phyloP scores from a whole-genome alignment of 1,140 invertebrate species.

The Heliconius eleuchia region DNA sequence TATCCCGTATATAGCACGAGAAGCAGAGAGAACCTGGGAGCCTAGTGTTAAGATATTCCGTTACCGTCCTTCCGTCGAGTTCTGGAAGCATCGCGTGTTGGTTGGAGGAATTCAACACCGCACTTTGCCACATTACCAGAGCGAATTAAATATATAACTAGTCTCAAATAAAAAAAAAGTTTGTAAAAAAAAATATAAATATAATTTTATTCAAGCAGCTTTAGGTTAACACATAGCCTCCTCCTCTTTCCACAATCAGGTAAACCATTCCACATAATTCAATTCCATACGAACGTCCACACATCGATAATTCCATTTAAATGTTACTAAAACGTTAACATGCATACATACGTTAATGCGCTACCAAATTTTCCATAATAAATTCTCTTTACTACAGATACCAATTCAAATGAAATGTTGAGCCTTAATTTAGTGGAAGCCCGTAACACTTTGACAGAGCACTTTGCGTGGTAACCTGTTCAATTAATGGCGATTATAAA shows the following conservation, averaged over 20 bases:
- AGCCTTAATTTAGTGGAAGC: constrained; percentile 37
- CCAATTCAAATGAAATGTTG: constrained; percentile 32
- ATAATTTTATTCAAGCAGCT: too few species aligned
- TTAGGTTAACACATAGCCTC: neutral
- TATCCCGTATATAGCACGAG: too few species aligned
- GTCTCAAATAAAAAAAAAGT: too few species aligned
- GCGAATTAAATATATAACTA: too few species aligned
- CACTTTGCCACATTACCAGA: too few species aligned
- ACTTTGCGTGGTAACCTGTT: constrained; percentile 36
- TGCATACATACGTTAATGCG: neutral
- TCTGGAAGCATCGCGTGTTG: too few species aligned
- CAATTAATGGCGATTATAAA: constrained; percentile 28
- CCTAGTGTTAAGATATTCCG: too few species aligned
- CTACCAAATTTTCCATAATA: constrained; percentile 11
- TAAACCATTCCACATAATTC: neutral
- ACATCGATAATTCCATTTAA: constrained; percentile 7
- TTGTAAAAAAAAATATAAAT: too few species aligned
- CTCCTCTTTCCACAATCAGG: neutral
- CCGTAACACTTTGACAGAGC: constrained; percentile 38
- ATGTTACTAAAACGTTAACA: constrained; percentile 7
- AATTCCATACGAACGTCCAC: neutral
- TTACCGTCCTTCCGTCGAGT: too few species aligned
- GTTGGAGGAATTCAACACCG: too few species aligned
- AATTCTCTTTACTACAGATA: constrained; percentile 34
- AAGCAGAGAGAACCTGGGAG: too few species aligned